A percentile compares a stretch with the other conserved stretches of the same genome.
Evolutionary conservation across 2,888 invertebrate species (phyloP).

Genomic region (Cheilosia scutellata): DNA sequence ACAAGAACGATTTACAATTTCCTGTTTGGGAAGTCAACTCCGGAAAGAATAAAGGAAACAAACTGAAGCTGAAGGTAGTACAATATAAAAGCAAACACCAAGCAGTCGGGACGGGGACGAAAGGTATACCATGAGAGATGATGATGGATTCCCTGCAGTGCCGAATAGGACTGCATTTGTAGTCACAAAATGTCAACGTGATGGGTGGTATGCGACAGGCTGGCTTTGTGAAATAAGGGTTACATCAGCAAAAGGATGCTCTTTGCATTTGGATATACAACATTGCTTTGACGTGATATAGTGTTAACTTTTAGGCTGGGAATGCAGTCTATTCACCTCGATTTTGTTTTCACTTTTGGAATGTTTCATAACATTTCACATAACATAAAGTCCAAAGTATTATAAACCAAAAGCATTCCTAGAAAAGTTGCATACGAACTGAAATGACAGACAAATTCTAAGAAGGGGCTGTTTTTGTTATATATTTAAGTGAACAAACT

Average conservation of each 20-base stretch:
- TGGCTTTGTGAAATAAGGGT: background rate
- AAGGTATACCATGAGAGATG: background rate
- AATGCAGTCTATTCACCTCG: too few relatives aligned
- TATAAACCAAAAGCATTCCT: too few relatives aligned
- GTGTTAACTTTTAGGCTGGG: too few relatives aligned
- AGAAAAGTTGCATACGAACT: too few relatives aligned
- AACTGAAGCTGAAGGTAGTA: constrained; percentile 45
- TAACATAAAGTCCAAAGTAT: too few relatives aligned
- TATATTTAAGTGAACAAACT: too few relatives aligned
- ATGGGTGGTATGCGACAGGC: constrained; percentile 31
- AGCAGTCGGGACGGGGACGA: background rate
- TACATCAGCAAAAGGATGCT: background rate
- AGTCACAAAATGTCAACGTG: constrained; percentile 48
- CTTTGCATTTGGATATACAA: background rate
- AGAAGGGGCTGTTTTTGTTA: too few relatives aligned
- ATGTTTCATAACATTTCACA: too few relatives aligned
- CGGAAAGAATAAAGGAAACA: constrained; percentile 63
- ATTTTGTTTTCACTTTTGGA: too few relatives aligned
- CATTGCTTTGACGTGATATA: background rate
- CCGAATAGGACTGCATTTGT: constrained; percentile 37
- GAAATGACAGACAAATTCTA: too few relatives aligned
- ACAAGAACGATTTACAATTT: constrained; percentile 71
- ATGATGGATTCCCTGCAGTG: constrained; percentile 52
- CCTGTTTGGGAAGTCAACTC: constrained; percentile 61
- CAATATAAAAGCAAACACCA: constrained; percentile 24